Base-by-base conservation (phyloP, 2,797 vertebrate species). In the Phoxinus dragarum region DNA sequence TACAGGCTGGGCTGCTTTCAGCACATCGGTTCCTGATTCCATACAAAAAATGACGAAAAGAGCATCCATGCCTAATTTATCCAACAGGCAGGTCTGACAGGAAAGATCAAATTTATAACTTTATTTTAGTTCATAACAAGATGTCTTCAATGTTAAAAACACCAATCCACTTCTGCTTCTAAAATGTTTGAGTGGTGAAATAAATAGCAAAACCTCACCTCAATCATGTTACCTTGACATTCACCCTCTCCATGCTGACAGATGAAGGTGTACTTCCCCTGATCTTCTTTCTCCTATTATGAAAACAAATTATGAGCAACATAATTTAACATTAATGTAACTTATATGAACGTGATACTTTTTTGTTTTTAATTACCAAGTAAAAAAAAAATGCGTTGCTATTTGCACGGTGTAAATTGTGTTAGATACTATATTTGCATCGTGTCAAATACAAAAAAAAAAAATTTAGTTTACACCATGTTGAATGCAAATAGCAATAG, bases 161-260 rank as follows among this genome's bases (percentile, higher is more conserved):
- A 47, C 17, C 5, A 27, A 16, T 49, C 34, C 10, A 71, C 21
- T 74, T 34, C 4, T 38, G 34, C 27, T 52, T 82, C 49, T 82
- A 66, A 78, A 21, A 59, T 27, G 4, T 21, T 38, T 36, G 23
- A 61, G 4, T 2, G 8, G 21, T 77, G 6, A 16, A 49, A 44
- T 34, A 68, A 82, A 3, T 17, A 23, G 44, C n/a, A 79, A 76
- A 61, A 72, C n/a, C 86, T 88, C 77, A 99, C 98, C 97, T 99
- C 97, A 0, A 98, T 94, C 95, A 96, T 96, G 95, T 99, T 99
- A 21, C 97, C 96, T n/a, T 91, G 73, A 86, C 98, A 99, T 86
- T 99, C 98, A 0, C 86, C 49, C 0, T 95, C 89, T 7, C 98
- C 97, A 1, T 99, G 98, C 91, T 99, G 98, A 89, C 98, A 99